A percentile compares a stretch with the other conserved stretches of the same genome.
Evolutionary conservation across 2,888 invertebrate genomes (phyloP).

Genomic region (Lycia hirtaria): DNA sequence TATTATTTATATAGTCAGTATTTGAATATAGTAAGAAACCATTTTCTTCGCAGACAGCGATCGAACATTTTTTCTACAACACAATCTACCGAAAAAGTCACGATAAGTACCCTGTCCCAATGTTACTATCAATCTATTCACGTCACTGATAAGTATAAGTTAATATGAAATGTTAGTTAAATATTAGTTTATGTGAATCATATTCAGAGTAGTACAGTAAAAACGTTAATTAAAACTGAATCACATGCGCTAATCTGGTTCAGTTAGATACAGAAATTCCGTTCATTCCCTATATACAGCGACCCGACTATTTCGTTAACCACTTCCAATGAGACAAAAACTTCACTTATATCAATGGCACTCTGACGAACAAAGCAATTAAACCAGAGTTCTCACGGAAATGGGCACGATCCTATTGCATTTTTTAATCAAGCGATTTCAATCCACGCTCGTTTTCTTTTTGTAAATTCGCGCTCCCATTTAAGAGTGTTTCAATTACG

Average conservation of each 20-base stretch:
- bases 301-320: conserved; percentile 78
- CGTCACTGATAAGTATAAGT: too few relatives aligned
- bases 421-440: conserved; percentile 44
- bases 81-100: conserved; percentile 7
- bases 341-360: conserved; percentile 54
- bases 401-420: conserved; percentile 58
- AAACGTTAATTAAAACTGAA: conserved; percentile 65
- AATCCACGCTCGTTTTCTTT: conserved; percentile 40
- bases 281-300: conserved; percentile 65
- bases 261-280: conserved; percentile 61
- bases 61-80: conserved; percentile 35
- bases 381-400: conserved; percentile 62
- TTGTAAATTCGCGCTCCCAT: conserved; percentile 38
- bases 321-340: conserved; percentile 69
- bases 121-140: background rate
- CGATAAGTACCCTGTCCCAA: background rate
- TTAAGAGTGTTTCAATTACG: conserved; percentile 57
- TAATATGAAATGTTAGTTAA: too few relatives aligned
- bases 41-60: background rate
- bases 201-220: too few relatives aligned
- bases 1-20: too few relatives aligned
- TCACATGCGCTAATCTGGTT: conserved; percentile 66
- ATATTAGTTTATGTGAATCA: too few relatives aligned
- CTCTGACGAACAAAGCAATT: conserved; percentile 63
- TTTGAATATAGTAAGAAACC: background rate